These are phyloP conservation scores for Orthonyx spaldingii DNA, from an alignment of 2,113 vertebrate genomes.

Conservation along the genomic window DNA sequence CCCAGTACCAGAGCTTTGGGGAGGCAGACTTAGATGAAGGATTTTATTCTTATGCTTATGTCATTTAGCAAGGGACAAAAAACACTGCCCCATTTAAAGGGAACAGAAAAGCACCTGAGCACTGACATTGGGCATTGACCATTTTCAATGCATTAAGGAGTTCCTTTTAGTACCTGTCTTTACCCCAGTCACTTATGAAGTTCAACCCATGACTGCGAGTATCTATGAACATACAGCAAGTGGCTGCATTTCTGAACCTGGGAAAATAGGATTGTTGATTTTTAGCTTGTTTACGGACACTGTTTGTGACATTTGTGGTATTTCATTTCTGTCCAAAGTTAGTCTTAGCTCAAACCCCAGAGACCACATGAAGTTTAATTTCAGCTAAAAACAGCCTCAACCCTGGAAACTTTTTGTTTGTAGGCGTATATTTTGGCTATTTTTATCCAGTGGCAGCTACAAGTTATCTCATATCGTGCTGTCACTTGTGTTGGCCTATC, in stretches of 20 bases:
- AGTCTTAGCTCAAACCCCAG: not conserved
- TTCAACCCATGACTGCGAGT: not conserved
- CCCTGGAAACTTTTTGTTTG: slow-evolving; percentile 33
- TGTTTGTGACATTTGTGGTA: not conserved
- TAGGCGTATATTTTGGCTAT: slow-evolving; percentile 24
- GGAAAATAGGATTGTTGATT: not conserved
- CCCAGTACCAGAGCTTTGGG: not conserved
- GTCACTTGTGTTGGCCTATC: not conserved
- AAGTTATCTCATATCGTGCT: not conserved
- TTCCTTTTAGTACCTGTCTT: not conserved
- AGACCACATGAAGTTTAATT: not conserved
- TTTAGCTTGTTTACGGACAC: not conserved
- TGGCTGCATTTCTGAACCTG: not conserved
- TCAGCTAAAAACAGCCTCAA: slow-evolving; percentile 10
- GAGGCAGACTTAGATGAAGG: not conserved
- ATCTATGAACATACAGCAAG: not conserved
- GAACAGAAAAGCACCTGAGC: not conserved
- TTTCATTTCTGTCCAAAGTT: not conserved
- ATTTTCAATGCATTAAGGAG: not conserved
- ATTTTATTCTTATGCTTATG: not conserved
- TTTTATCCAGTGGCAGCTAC: slow-evolving; percentile 44
- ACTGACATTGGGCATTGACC: not conserved
- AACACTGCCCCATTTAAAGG: not conserved
- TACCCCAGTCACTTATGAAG: not conserved
- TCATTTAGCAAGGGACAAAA: not conserved